Evolutionary conservation across 2,113 vertebrate species (phyloP).

Genomic region (Todiramphus chloris): DNA sequence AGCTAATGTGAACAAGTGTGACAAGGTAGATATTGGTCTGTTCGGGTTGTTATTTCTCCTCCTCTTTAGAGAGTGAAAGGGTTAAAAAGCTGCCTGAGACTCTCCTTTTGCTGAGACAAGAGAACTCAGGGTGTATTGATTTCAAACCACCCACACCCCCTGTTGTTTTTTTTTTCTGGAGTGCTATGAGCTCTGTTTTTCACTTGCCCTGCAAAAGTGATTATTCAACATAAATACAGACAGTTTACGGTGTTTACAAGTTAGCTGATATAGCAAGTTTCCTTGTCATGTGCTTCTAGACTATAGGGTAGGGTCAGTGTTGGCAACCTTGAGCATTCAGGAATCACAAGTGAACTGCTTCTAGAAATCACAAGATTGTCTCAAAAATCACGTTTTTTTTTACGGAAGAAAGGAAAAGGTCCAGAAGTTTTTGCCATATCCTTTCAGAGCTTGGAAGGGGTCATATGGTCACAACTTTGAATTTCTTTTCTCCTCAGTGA

Average conservation of each 20-base stretch:
- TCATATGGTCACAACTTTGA: not conserved
- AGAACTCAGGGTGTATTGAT: conserved; percentile 50
- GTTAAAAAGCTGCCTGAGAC: conserved; percentile 23
- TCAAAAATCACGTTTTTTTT: not conserved
- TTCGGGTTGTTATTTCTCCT: not conserved
- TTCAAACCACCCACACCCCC: not conserved
- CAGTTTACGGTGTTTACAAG: conserved; percentile 60
- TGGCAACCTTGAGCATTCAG: conserved; percentile 7
- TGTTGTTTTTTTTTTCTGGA: not conserved
- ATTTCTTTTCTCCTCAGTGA: not conserved
- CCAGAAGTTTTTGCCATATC: not conserved
- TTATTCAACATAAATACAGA: conserved; percentile 63
- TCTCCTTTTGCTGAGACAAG: conserved; percentile 57
- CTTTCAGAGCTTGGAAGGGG: not conserved
- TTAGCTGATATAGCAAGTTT: conserved; percentile 59
- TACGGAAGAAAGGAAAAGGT: not conserved
- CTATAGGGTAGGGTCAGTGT: not conserved
- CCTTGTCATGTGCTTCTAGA: conserved; percentile 9
- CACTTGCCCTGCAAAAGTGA: conserved; percentile 49
- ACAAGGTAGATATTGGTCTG: not conserved
- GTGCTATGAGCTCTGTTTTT: conserved; percentile 15
- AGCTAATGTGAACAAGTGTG: not conserved
- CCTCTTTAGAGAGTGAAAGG: not conserved
- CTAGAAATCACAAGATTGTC: not conserved
- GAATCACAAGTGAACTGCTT: not conserved